Conservation (phyloP, 1,140 invertebrate species). For the Hylaeus volcanicus region DNA sequence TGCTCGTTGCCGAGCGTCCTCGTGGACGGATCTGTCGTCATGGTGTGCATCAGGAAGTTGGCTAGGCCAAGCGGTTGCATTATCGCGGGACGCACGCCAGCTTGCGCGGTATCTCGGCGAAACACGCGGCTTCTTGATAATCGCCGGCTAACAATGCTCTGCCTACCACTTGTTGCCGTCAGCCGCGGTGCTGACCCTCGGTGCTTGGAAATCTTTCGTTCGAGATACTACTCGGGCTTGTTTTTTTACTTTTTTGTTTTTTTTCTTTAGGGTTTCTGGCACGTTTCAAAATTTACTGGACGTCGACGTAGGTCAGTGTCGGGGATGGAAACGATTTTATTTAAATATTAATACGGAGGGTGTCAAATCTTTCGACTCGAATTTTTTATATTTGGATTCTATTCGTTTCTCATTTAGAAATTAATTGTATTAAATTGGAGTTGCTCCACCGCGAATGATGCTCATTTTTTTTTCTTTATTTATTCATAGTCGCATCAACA, state of each 20-base stretch:
- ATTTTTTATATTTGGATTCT: no score
- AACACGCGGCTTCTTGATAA: constrained; percentile 75
- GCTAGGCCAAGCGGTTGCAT: constrained; percentile 53
- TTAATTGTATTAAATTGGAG: no score
- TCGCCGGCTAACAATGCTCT: constrained; percentile 63
- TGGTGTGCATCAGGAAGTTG: constrained; percentile 71
- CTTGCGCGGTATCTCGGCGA: constrained; percentile 69
- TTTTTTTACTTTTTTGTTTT: background rate
- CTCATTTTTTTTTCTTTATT: no score
- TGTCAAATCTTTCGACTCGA: no score
- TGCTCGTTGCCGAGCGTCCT: background rate
- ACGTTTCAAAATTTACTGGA: no score
- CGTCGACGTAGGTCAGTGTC: no score
- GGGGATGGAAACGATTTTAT: no score
- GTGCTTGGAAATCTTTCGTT: background rate
- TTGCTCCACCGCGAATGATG: no score
- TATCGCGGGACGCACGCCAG: constrained; percentile 69
- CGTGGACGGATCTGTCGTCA: constrained; percentile 44
- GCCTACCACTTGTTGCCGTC: constrained; percentile 38
- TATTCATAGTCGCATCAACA: no score
- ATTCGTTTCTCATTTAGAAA: no score
- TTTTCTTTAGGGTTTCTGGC: background rate
- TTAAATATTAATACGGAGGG: no score
- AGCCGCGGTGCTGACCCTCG: background rate
- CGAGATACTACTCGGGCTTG: no score